Evolutionary conservation across 2,797 vertebrate genomes (phyloP), one percentile per base, ranked within the genome.

Genomic region (Neomorphus geoffroyi): DNA sequence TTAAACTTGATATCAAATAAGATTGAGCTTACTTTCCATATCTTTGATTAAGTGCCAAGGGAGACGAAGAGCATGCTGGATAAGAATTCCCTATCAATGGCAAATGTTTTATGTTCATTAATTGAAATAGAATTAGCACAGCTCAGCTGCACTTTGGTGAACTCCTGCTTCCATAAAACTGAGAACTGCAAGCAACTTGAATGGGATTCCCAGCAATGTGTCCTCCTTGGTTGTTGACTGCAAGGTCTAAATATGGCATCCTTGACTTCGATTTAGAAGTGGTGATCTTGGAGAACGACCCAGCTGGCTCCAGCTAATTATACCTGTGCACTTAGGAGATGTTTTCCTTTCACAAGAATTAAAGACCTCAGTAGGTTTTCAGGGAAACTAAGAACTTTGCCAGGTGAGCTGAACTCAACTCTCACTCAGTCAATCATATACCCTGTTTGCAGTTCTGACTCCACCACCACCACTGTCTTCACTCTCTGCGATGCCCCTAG

Each of bases 21-120:
- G 79, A 92, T 78, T 84, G 96, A 69, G 67, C 78, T 75, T 96
- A 64, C 45, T 88, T 94, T 94, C 96, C 64, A 26, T 41, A 89
- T 32, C 75, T 83, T 82, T 65, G 30, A 74, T 61, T 62, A 91
- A 95, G 89, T 86, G 89, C 66, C 94, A 70, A 80, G 70, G 84
- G 58, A 91, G 69, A 90, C 3, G 14, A 58, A 74, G 48, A 39
- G 62, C 62, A 22, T n/a, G 43, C 82, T 32, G 65, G 78, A 37
- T 86, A 62, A 35, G 67, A 43, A 41, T 70, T 78, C 45, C 60
- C 90, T 60, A 28, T 9, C 39, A 46, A 13, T 30, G 37, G 56
- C 43, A 61, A 67, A 74, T 62, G 46, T 18, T 58, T 83, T 37
- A 32, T 61, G 39, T 43, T 86, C 61, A 66, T 71, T 58, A 54